Conservation (phyloP, 2,113 vertebrate genomes). For the Alethe castanea region DNA sequence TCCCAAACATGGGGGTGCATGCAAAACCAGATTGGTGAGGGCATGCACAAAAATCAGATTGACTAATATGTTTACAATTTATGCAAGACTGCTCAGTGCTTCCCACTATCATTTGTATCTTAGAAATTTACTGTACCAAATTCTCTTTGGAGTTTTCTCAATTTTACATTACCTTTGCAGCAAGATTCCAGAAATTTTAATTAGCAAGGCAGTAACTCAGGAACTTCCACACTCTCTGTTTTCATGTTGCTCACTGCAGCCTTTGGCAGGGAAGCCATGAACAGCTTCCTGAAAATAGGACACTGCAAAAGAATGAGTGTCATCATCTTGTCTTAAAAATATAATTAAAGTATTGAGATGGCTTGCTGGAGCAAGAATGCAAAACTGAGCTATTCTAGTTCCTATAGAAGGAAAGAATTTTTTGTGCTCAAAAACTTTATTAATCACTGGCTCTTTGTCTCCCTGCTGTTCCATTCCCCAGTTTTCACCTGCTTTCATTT, state of each 20-base stretch:
- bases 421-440: background rate
- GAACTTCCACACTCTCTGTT: background rate
- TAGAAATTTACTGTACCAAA: background rate
- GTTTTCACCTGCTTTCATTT: background rate
- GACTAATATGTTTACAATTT: background rate
- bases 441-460: background rate
- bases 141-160: background rate
- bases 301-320: background rate
- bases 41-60: background rate
- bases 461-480: background rate
- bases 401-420: background rate
- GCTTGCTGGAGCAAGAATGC: background rate
- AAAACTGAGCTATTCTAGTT: background rate
- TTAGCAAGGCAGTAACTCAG: background rate
- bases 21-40: background rate
- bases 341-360: background rate
- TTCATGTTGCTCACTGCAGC: background rate
- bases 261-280: background rate
- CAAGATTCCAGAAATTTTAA: background rate
- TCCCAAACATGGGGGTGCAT: background rate
- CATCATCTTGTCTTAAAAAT: background rate
- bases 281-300: background rate
- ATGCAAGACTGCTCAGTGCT: background rate
- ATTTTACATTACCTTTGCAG: background rate
- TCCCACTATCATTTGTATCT: background rate